Conservation (phyloP, 2,888 invertebrate genomes). For the Lasioglossum vierecki region DNA sequence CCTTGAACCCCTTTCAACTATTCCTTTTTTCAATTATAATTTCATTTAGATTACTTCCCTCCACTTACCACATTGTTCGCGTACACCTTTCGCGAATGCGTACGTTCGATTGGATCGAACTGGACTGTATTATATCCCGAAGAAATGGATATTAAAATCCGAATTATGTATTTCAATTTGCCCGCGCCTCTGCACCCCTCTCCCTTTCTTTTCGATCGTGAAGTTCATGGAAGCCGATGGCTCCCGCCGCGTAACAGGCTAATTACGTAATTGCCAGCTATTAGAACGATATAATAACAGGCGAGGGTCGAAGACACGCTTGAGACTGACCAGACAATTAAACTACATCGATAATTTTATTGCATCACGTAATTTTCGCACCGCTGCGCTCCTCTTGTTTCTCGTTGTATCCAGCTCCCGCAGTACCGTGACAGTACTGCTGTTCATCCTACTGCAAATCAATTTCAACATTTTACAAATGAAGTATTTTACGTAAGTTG, state of each 20-base stretch:
- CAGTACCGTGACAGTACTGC: too few relatives aligned
- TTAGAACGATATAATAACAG: slow-evolving; percentile 50
- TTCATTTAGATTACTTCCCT: background rate
- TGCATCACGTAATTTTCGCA: slow-evolving; percentile 22
- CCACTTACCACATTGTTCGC: background rate
- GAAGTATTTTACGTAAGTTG: too few relatives aligned
- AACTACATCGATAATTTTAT: slow-evolving; percentile 43
- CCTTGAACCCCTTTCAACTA: background rate
- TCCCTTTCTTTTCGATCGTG: background rate
- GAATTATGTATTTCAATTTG: slow-evolving; percentile 2
- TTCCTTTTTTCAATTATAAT: background rate
- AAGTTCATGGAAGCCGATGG: slow-evolving; percentile 36
- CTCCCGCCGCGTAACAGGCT: slow-evolving; percentile 24
- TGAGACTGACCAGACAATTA: slow-evolving; percentile 36
- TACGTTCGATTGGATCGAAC: background rate
- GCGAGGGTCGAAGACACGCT: slow-evolving; percentile 56
- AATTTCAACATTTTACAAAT: too few relatives aligned
- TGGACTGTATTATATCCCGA: background rate
- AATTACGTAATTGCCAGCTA: slow-evolving; percentile 56
- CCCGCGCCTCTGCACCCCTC: too few relatives aligned
- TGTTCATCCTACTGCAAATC: too few relatives aligned
- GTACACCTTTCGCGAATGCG: background rate
- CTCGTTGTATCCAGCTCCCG: background rate
- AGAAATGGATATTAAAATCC: background rate
- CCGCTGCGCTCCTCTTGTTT: background rate